Evolutionary conservation across 2,113 vertebrate genomes (phyloP), one percentile per base, ranked within the genome.

Genomic region (Odobenus rosmarus): DNA sequence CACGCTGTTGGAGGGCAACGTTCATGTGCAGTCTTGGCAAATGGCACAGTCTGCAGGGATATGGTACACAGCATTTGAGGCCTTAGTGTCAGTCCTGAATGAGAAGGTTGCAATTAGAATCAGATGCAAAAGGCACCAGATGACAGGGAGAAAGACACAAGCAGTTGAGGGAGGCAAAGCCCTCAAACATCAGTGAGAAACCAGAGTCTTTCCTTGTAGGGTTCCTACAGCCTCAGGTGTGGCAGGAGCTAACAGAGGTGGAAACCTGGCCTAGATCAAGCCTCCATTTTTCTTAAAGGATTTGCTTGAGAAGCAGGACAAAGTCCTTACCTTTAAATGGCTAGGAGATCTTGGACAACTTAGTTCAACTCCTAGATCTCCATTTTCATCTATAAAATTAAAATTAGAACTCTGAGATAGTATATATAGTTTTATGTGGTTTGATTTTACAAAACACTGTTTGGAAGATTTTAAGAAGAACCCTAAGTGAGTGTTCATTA

Each of bases 341-440:
- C 61, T n/a, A 28, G 55, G 39, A 31, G 9, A 42, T 13, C 24
- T 46, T 64, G 6, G 6, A 3, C 2, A 74, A 94, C 13, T 39
- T 23, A 42, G 39, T 76, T 79, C 10, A 31, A 39, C 18, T 49
- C 31, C 55, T 55, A 23, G 26, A 69, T 15, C 11, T 86, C 57
- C 36, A 19, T 74, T 51, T 87, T 83, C 19, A 14, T 2, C 36
- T 39, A 51, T 16, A 19, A 62, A 71, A 31, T 33, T 57, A 61
- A 92, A 76, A 42, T 71, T 71, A 76, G 26, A 88, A 92, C 14
- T 69, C 28, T 71, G 77, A 88, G 77, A 13, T 16, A 86, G n/a
- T 3, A 61, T 42, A 9, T 36, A 46, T 71, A 79, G 69, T 14
- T 84, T 92, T 4, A 24, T 13, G 33, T 36, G 31, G 74, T 24